Evolutionary conservation across 2,888 invertebrate species (phyloP), one percentile per base, ranked within the genome.

Genomic region (Dyspetes luteomarginatus): DNA sequence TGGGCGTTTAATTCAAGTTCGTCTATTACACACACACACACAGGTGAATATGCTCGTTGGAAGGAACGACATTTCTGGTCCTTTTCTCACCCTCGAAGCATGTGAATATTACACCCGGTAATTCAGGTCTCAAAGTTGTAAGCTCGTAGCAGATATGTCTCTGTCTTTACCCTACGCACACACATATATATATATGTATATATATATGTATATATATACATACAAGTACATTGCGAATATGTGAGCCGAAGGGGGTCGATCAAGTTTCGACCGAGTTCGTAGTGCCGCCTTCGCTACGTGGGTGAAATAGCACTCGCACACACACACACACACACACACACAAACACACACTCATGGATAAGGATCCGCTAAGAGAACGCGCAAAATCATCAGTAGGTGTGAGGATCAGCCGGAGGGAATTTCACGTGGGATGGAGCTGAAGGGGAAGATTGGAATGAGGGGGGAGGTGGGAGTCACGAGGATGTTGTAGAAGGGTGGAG

Each of bases 191-290:
- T 7, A 43, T 12, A 56, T n/a, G 15, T 45, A 69, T 41, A 43
- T 26, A 69, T 41, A 41, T 41, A 50, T 50, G 7, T 50, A 50
- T 12, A 7, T 7, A 43, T 12, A 56, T n/a, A 22, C 28, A 69
- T 41, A 43, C 26, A 69, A 56, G 45, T 56, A 68, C 60, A 36
- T 62, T 36, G 58, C 12, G 56, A 69, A 78, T 41, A 22, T 22
- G 26, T 36, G 67, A 30, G 68, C 64, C 64, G 65, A 79, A 79
- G 69, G 41, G 65, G 74, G 56, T 65, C 43, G 79, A 71, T 65
- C 50, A 74, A 79, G 48, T 65, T 75, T 71, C 65, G 65, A 50
- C 69, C 65, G 43, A 58, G 58, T 52, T 74, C 52, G 72, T 45
- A 67, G 26, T 82, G 73, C 41, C 43, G 5, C 26, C 1, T 26